Evolutionary conservation across 2,888 invertebrate species (phyloP), one percentile per base, ranked within the genome.

Genomic region (Malacosoma neustria): DNA sequence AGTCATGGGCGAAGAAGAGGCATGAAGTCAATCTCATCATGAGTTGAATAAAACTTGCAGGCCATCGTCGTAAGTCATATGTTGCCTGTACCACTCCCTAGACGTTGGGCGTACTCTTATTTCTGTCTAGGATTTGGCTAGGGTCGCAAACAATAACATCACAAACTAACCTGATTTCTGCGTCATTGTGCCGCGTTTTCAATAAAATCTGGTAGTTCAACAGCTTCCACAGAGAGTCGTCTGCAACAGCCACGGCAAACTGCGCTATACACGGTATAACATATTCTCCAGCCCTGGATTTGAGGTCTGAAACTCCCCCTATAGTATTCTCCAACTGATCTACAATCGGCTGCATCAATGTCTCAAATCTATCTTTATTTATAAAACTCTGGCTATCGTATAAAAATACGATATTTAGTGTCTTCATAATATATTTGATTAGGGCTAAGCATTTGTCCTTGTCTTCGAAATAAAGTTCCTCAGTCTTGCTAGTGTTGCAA

Each of bases 221-320:
- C 51, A 94, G 90, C 63, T 97, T 97, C 93, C 97, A 97, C 14
- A 95, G 72, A 0, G 94, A 90, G 66, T 97, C 96, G 60, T 96
- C 96, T 2, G 91, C 92, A 1, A 92, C 91, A 0, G 94, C 93
- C 7, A 92, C 91, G 0, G 94, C 93, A 55, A 98, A 91, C 56
- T 95, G 92, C 0, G 93, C 91, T 41, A 97, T 87, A 59, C 95
- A 94, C 0, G 93, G 92, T n/a, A 91, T 90, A 22, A 97, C 74
- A 13, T 90, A 68, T 33, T 88, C 79, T 35, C 68, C 70, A 0
- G 91, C 87, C 35, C 93, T 87, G 1, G 74, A 62, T 52, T 90
- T 87, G 54, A 93, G 89, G 11, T 66, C 65, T 11, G 88, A 86
- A 42, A 88, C 87, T 3, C 89, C 89, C n/a, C 91, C 89, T 13